These are phyloP conservation scores for Chrysocyon brachyurus DNA, from an alignment of 2,797 vertebrate species.

Conservation along the genomic window DNA sequence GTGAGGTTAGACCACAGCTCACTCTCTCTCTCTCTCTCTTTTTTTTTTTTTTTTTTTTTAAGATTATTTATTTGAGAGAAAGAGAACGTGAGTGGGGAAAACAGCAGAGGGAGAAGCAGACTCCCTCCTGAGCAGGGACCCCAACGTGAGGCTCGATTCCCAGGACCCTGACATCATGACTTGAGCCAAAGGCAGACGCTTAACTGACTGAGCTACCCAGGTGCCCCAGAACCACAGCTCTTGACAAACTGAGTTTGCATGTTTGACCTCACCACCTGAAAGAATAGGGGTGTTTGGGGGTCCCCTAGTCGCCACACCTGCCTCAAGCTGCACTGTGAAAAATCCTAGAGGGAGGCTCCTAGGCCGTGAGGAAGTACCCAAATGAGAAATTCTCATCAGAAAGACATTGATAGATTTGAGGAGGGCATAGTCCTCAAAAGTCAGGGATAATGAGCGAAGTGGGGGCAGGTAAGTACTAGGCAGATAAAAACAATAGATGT, in stretches of 20 bases:
- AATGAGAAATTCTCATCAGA: conserved; percentile 29
- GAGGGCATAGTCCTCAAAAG: not conserved
- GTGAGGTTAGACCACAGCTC: not conserved
- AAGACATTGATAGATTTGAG: not conserved
- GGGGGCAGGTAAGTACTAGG: not conserved
- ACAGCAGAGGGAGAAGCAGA: too few relatives aligned
- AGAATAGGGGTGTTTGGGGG: not conserved
- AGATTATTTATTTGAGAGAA: too few relatives aligned
- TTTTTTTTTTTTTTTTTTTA: too few relatives aligned
- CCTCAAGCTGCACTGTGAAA: not conserved
- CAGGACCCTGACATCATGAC: too few relatives aligned
- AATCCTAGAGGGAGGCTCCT: not conserved
- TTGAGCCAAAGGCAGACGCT: too few relatives aligned
- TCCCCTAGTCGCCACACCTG: not conserved
- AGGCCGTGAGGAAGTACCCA: not conserved
- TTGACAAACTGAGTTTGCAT: not conserved
- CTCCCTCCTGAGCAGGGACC: too few relatives aligned
- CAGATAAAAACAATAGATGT: not conserved
- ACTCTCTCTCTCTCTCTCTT: too few relatives aligned
- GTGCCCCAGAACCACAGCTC: not conserved
- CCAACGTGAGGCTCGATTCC: too few relatives aligned
- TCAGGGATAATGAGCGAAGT: not conserved
- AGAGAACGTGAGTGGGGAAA: too few relatives aligned
- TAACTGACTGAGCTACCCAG: too few relatives aligned
- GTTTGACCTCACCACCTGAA: not conserved